phyloP scores from a whole-genome alignment of 2,113 vertebrate genomes.

The Astatotilapia flaviijosephi region DNA sequence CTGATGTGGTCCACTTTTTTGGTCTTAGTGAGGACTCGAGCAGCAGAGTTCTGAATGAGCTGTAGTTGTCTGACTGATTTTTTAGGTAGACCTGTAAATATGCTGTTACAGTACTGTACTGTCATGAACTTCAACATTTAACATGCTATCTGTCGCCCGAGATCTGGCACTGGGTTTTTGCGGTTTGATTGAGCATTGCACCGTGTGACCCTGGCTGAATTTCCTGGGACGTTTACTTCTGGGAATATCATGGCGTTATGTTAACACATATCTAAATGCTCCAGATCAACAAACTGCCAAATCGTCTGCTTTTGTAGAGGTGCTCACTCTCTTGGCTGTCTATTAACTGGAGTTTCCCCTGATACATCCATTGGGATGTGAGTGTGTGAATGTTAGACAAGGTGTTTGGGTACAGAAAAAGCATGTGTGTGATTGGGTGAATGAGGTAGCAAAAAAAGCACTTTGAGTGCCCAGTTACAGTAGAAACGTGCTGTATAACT shows the following conservation, averaged over 20 bases:
- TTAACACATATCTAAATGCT: neutral
- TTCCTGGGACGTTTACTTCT: accelerated
- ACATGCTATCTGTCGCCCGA: neutral
- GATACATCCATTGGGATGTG: neutral
- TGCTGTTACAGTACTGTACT: neutral
- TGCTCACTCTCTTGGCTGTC: neutral
- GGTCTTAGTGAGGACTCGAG: neutral
- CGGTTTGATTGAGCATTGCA: neutral
- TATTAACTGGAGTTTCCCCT: neutral
- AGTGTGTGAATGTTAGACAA: neutral
- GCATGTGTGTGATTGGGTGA: neutral
- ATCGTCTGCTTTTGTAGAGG: neutral
- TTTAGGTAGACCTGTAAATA: neutral
- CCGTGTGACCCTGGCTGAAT: neutral
- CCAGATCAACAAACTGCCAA: neutral
- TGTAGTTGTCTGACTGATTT: neutral
- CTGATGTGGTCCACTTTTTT: neutral
- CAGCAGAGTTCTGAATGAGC: neutral
- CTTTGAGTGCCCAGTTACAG: neutral
- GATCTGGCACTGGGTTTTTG: neutral
- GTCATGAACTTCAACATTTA: neutral
- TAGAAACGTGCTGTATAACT: neutral
- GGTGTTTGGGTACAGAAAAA: neutral
- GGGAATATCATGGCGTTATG: neutral
- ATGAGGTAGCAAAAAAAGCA: neutral